Conservation (phyloP, 2,888 invertebrate species). For the Capitulum mitella region DNA sequence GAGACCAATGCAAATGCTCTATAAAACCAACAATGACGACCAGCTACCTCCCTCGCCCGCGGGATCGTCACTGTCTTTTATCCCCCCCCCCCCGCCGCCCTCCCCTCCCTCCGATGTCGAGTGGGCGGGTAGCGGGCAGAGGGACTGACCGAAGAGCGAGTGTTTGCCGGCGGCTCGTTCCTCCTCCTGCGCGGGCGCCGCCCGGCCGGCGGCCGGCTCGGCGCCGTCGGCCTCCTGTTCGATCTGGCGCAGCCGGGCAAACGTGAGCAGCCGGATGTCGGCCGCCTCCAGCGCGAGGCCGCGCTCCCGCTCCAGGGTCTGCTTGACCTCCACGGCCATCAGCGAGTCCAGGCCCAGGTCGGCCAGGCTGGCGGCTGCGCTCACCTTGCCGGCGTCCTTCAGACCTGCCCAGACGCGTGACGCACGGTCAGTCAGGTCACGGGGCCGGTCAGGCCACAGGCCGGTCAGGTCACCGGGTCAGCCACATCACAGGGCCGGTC, state of each 20-base stretch:
- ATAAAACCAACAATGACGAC: too few species aligned
- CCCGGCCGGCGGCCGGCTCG: slow-evolving; percentile 28
- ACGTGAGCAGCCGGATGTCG: slow-evolving; percentile 78
- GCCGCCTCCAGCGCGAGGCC: slow-evolving; percentile 83
- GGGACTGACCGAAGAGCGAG: not conserved
- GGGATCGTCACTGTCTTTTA: too few species aligned
- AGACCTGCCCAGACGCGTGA: slow-evolving; percentile 61
- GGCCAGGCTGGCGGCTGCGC: slow-evolving; percentile 68
- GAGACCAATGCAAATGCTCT: too few species aligned
- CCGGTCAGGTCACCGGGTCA: too few species aligned
- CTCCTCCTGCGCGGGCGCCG: slow-evolving; percentile 12
- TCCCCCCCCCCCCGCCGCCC: not conserved
- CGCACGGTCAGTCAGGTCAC: too few species aligned
- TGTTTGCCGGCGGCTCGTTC: not conserved
- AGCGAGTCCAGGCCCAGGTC: slow-evolving; percentile 97
- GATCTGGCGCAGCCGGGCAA: slow-evolving; percentile 62
- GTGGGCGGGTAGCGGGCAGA: not conserved
- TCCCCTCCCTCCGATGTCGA: not conserved
- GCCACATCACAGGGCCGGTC: too few species aligned
- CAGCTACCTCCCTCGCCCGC: too few species aligned
- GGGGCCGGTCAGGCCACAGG: not conserved
- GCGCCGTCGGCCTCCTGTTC: slow-evolving; percentile 40
- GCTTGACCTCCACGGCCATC: slow-evolving; percentile 98
- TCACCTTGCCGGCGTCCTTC: slow-evolving; percentile 72
- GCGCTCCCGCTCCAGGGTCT: slow-evolving; percentile 84